Conservation (phyloP, 2,888 invertebrate genomes). For the Allolobophora icterica region DNA sequence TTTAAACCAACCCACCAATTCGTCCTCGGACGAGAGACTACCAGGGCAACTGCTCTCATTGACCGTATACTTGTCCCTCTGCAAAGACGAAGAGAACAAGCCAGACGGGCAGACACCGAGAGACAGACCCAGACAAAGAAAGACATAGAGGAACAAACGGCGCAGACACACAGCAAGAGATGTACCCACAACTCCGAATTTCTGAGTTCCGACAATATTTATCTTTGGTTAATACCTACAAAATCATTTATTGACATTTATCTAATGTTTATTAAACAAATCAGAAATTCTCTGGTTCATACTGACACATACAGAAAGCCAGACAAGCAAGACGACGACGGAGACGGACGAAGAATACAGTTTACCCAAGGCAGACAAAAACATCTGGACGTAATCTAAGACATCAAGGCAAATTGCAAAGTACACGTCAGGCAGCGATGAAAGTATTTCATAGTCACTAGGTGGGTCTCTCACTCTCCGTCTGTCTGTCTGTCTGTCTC, state of each 20-base stretch:
- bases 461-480: constrained; percentile 31
- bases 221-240: constrained; percentile 17
- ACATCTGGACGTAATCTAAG: constrained; percentile 5
- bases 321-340: background rate
- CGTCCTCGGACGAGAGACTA: background rate
- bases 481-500: constrained; percentile 38
- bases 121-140: no score
- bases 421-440: background rate
- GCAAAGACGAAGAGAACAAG: background rate
- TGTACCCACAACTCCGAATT: background rate
- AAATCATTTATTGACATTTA: constrained; percentile 11
- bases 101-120: no score
- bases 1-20: background rate
- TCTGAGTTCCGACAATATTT: constrained; percentile 17
- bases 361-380: constrained; percentile 3
- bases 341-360: background rate
- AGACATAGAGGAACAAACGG: background rate
- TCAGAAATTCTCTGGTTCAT: constrained; percentile 11
- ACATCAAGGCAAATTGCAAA: background rate
- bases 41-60: background rate
- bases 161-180: background rate
- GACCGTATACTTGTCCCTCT: background rate
- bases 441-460: constrained; percentile 24
- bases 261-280: constrained; percentile 17
- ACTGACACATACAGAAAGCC: background rate